Conservation (phyloP, 2,888 invertebrate genomes). For the Pristionchus japonicus region DNA sequence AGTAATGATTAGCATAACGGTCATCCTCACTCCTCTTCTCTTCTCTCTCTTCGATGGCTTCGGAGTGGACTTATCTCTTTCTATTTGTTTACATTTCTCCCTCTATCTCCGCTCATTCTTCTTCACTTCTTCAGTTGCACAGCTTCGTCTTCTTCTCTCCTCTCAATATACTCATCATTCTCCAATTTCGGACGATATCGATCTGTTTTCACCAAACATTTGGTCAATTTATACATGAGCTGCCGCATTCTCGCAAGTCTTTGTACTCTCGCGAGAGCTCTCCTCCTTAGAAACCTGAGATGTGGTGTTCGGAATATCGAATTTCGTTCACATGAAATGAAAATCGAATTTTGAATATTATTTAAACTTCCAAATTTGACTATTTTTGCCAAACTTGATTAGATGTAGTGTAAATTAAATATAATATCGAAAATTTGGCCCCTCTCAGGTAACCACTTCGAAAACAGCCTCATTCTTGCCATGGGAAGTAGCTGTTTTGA, state of each 20-base stretch:
- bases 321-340: too few relatives aligned
- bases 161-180: conserved; percentile 10
- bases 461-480: background rate
- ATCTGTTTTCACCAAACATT: too few relatives aligned
- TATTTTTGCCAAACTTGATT: too few relatives aligned
- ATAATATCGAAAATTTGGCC: too few relatives aligned
- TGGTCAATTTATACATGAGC: too few relatives aligned
- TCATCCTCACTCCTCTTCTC: background rate
- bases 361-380: too few relatives aligned
- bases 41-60: background rate
- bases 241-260: too few relatives aligned
- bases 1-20: background rate
- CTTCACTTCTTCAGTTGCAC: conserved; percentile 33
- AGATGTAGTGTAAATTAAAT: too few relatives aligned
- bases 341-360: too few relatives aligned
- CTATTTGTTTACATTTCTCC: conserved; percentile 33
- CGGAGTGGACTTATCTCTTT: conserved; percentile 38
- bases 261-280: too few relatives aligned
- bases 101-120: conserved; percentile 18
- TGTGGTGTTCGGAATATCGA: too few relatives aligned
- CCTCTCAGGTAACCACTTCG: background rate
- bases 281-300: too few relatives aligned
- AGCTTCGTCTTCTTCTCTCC: conserved; percentile 24
- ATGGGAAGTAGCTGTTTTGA: background rate
- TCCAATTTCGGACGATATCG: background rate